A percentile compares a stretch with the other conserved stretches of the same genome.
phyloP scores from a whole-genome alignment of 1,140 invertebrate genomes.

The Acromyrmex charruanus region DNA sequence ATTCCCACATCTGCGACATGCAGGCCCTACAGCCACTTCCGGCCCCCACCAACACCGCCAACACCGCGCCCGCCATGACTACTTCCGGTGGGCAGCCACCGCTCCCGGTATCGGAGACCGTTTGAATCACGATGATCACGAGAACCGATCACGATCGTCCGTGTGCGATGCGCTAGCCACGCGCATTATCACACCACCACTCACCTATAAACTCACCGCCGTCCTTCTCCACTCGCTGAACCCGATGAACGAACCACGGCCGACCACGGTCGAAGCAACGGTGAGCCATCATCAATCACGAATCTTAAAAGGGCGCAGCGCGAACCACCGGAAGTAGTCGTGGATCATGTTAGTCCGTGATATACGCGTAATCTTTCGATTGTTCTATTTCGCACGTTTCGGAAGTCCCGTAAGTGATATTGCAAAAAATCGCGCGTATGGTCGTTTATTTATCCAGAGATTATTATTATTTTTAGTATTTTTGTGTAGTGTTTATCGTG shows the following conservation, averaged over 20 bases:
- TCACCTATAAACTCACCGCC: conserved; percentile 69
- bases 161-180: conserved; percentile 72
- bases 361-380: neutral
- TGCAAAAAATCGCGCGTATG: conserved; percentile 1
- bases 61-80: conserved; percentile 84
- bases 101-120: conserved; percentile 85
- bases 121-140: conserved; percentile 81
- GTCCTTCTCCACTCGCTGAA: conserved; percentile 79
- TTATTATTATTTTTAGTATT: neutral
- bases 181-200: conserved; percentile 74
- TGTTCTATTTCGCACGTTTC: conserved; percentile 23
- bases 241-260: conserved; percentile 78
- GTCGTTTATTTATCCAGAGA: neutral
- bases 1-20: conserved; percentile 86
- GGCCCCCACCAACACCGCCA: conserved; percentile 82
- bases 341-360: conserved; percentile 26
- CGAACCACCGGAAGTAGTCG: conserved; percentile 56
- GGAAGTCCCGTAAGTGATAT: conserved; percentile 3
- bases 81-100: conserved; percentile 85
- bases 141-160: conserved; percentile 75
- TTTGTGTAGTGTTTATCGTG: conserved; percentile 10
- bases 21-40: conserved; percentile 86
- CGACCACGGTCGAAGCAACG: conserved; percentile 80
- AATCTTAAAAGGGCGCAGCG: conserved; percentile 53
- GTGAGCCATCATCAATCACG: conserved; percentile 81